Percentiles rank a stretch among this genome's conserved stretches.
Conservation (phyloP, 2,888 invertebrate genomes). For the Ceriagrion tenellum region DNA sequence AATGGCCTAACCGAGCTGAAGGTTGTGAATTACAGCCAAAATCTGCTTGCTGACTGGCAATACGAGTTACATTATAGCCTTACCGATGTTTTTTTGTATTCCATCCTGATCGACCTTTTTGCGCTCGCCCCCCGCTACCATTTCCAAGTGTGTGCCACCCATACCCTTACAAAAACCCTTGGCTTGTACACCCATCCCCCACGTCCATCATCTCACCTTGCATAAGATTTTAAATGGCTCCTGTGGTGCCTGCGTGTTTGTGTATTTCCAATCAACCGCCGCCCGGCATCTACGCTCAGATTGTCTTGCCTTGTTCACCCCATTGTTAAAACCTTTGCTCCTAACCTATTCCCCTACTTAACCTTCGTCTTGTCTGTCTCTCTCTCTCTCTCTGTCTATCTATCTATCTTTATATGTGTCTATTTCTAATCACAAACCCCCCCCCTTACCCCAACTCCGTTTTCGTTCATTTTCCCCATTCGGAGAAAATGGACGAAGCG, state of each 20-base stretch:
- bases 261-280: neutral
- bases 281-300: slow-evolving; percentile 20
- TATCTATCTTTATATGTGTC: slow-evolving; percentile 69
- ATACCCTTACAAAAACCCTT: neutral
- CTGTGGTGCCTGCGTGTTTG: slow-evolving; percentile 34
- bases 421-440: slow-evolving; percentile 70
- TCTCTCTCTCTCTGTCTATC: slow-evolving; percentile 70
- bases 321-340: neutral
- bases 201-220: neutral
- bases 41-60: neutral
- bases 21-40: no score
- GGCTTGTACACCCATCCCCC: neutral
- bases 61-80: neutral
- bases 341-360: slow-evolving; percentile 24
- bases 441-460: slow-evolving; percentile 77
- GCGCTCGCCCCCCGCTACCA: neutral
- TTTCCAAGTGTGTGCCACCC: neutral
- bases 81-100: neutral
- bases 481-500: neutral
- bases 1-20: no score
- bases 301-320: neutral
- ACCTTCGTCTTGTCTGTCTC: slow-evolving; percentile 69
- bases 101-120: neutral
- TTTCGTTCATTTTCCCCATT: neutral
- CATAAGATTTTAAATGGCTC: slow-evolving; percentile 18